Base-by-base conservation (phyloP, 2,113 vertebrate species). In the Thunnus maccoyii region DNA sequence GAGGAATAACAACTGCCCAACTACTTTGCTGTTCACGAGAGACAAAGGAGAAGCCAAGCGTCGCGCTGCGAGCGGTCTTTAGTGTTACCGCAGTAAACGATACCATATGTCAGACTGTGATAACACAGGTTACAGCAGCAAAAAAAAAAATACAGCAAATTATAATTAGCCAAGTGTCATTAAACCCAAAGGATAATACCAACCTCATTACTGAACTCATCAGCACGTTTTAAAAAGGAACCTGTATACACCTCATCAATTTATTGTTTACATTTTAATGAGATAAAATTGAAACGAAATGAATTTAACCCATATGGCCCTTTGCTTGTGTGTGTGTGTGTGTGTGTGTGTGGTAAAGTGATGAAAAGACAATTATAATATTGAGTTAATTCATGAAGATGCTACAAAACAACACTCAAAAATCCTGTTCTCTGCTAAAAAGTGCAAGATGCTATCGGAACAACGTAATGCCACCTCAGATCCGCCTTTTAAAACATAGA, bases 201-300 rank as follows among this genome's bases (percentile, higher is more conserved):
- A 36, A 70, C 68, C 50, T 86, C 74, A 84, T 89, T 88, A 85
- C 69, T 4, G 1, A 76, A 81, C 32, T 27, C 77, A 83, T 82
- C 64, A 52, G 72, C 47, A 80, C 32, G 7, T 67, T 86, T 86
- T 71, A 15, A 76, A 84, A 81, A 69, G 48, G 32, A 86, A 86
- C 81, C 72, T 5, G 57, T 88, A 87, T 56, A 77, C 83, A 86
- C 48, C 72, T 86, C 83, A 88, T 83, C 60, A 7, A 51, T 73
- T 84, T 72, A 82, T 78, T 83, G 68, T 88, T 90, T 86, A 80
- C 62, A 83, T 86, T 88, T 68, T 77, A 84, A 87, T 88, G 54
- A 83, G 58, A 81, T 78, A 47, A 69, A 86, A 84, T 78, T 18
- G 8, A 65, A 74, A 27, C 61, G 11, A 7, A 48, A 80, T 25